Evolutionary conservation across 1,140 invertebrate genomes (phyloP).

Genomic region (Phenacoccus solenopsis): DNA sequence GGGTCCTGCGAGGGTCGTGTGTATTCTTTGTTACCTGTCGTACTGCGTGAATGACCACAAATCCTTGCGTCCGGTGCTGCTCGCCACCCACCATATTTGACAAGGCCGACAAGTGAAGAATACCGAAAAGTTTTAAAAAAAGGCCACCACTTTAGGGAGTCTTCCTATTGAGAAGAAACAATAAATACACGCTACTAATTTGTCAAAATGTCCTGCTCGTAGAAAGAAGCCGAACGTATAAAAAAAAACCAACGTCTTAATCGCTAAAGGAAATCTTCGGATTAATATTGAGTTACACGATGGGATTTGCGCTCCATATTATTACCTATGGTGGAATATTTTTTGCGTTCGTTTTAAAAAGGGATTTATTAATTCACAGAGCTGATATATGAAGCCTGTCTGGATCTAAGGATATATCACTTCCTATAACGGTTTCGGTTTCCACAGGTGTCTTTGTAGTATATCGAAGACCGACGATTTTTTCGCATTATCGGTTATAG

Average conservation of each 20-base stretch:
- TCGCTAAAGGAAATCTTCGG: background rate
- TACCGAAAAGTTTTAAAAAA: background rate
- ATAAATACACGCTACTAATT: background rate
- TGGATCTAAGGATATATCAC: background rate
- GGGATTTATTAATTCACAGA: background rate
- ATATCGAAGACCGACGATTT: no score
- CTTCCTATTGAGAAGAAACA: background rate
- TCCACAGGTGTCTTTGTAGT: background rate
- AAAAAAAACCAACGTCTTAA: background rate
- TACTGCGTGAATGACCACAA: background rate
- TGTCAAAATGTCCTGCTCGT: background rate
- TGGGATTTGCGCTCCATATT: background rate
- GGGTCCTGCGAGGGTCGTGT: no score
- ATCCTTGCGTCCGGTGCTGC: background rate
- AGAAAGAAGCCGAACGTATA: background rate
- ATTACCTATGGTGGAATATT: no score
- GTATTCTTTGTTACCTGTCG: background rate
- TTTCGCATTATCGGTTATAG: no score
- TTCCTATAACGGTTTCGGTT: background rate
- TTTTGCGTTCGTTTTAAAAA: background rate
- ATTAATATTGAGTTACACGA: background rate
- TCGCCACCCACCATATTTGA: background rate
- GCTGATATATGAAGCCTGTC: background rate
- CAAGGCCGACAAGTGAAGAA: background rate
- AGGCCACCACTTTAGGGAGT: background rate